Percentiles rank a stretch among this genome's conserved stretches.
Conservation (phyloP, 2,888 invertebrate genomes). For the Eupeodes luniger region DNA sequence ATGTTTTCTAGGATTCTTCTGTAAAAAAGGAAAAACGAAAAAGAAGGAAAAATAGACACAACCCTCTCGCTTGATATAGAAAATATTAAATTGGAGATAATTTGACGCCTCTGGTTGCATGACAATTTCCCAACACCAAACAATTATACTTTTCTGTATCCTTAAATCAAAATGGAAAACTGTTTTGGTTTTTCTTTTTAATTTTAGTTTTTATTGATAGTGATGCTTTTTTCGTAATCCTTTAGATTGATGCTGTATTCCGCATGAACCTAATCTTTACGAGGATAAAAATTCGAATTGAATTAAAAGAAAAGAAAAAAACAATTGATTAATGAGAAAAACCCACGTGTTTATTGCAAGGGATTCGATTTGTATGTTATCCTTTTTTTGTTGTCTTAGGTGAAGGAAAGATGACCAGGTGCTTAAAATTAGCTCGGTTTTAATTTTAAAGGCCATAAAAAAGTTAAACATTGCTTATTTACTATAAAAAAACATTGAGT, state of each 20-base stretch:
- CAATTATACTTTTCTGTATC: conserved; percentile 36
- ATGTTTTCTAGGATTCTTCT: conserved; percentile 23
- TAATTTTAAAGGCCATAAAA: not conserved
- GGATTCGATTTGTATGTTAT: conserved; percentile 19
- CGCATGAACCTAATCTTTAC: conserved; percentile 14
- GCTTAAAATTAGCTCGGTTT: not conserved
- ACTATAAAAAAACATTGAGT: too few relatives aligned
- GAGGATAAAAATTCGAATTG: conserved; percentile 28
- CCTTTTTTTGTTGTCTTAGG: not conserved
- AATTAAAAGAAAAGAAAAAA: not conserved
- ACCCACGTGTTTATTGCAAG: conserved; percentile 33
- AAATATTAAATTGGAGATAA: conserved; percentile 56
- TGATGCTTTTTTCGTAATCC: conserved; percentile 18
- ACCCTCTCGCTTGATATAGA: conserved; percentile 9
- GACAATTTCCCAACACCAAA: conserved; percentile 49
- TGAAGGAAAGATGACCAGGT: not conserved
- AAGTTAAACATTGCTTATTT: not conserved
- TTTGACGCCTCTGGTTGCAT: conserved; percentile 58
- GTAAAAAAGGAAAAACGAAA: not conserved
- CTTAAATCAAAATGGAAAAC: conserved; percentile 24
- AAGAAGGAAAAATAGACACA: not conserved
- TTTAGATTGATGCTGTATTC: not conserved
- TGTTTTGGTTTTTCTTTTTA: not conserved
- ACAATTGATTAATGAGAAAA: conserved; percentile 62
- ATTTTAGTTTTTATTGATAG: conserved; percentile 1